Base-by-base conservation (phyloP, 2,113 vertebrate genomes). In the Corythornis madagascariensis region DNA sequence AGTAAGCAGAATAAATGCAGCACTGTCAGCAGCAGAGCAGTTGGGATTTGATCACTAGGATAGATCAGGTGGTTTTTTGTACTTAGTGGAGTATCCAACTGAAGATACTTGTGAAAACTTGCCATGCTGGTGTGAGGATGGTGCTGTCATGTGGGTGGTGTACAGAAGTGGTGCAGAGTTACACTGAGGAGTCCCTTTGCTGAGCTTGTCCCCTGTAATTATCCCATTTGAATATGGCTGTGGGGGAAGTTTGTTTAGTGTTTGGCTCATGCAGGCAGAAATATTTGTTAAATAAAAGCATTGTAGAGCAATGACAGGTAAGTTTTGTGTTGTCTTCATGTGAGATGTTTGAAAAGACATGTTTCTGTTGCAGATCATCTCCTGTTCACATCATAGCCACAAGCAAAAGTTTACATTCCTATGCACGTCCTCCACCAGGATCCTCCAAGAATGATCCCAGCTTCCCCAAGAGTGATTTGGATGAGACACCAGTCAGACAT, bases 321-420 rank as follows among this genome's bases (percentile, higher is more conserved):
- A 64, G 69, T 72, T 48, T 69, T 57, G 4, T 38, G 48, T 72
- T 89, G 38, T 42, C 84, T 87, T 71, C 57, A 69, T 65, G n/a
- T 65, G 43, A 83, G 21, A 22, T 90, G 53, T 26, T 94, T 60
- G 73, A 33, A 94, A 96, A 92, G 57, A 24, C 2, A 3, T 33
- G 78, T 45, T 94, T 93, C 94, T 95, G 3, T 95, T 96, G 81
- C 95, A 99, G 99, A 98, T 99, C 99, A 96, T 99, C 99, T 98
- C 99, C 99, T 93, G 98, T 99, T 95, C 99, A 99, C 97, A 99
- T 99, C 96, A 98, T 99, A 97, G 99, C 99, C 96, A 99, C 97
- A 97, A 99, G 99, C 97, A 99, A 99, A 98, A 99, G 99, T 99
- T 99, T 99, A 99, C 99, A 99, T 99, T 99, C 99, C 98, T 99